Evolutionary conservation across 2,113 vertebrate genomes (phyloP).

Genomic region (Brachirus orientalis): DNA sequence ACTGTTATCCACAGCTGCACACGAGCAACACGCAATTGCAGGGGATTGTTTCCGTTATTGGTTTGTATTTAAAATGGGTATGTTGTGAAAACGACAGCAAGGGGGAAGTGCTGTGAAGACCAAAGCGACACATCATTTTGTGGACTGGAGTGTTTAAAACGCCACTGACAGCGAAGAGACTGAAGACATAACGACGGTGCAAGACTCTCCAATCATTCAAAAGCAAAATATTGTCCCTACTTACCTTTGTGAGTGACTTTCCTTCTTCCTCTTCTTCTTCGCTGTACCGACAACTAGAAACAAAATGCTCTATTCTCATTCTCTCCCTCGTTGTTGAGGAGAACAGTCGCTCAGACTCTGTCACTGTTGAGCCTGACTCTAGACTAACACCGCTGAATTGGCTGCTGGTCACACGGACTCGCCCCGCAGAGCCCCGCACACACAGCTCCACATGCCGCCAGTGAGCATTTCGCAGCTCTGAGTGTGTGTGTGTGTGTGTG

Average conservation of each 20-base stretch:
- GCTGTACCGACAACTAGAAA: slow-evolving; percentile 40
- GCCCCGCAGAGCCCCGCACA: neutral
- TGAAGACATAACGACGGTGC: too few species aligned
- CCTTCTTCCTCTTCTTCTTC: slow-evolving; percentile 18
- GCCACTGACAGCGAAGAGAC: too few species aligned
- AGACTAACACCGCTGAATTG: slow-evolving; percentile 9
- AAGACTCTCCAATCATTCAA: too few species aligned
- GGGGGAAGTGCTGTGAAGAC: too few species aligned
- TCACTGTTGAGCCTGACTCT: slow-evolving; percentile 9
- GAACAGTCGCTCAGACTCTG: slow-evolving; percentile 22
- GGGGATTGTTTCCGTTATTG: neutral
- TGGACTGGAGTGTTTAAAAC: too few species aligned
- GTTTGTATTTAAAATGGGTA: neutral
- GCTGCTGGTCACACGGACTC: slow-evolving; percentile 32
- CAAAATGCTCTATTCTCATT: slow-evolving; percentile 62
- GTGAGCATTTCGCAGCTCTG: slow-evolving; percentile 48
- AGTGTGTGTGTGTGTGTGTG: neutral
- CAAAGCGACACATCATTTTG: neutral
- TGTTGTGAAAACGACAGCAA: slow-evolving; percentile 24
- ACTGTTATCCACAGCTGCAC: neutral
- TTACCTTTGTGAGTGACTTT: slow-evolving; percentile 63
- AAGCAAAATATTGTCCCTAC: neutral
- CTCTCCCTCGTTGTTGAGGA: slow-evolving; percentile 26
- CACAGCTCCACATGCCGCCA: slow-evolving; percentile 27
- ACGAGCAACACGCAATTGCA: neutral